Percentiles rank a stretch among this genome's conserved stretches.
Evolutionary conservation across 2,888 invertebrate genomes (phyloP).

Genomic region (Meliscaeva auricollis): DNA sequence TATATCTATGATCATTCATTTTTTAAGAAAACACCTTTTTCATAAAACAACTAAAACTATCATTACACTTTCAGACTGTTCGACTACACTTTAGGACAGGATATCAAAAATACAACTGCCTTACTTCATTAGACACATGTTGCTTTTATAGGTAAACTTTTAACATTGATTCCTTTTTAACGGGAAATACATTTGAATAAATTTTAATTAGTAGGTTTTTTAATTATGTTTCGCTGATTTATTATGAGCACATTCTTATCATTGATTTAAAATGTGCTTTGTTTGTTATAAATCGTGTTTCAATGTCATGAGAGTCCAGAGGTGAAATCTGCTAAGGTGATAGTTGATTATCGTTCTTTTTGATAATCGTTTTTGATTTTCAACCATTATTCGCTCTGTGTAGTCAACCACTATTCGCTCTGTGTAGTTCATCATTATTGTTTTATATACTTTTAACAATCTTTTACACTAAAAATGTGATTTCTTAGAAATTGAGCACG

Average conservation of each 20-base stretch:
- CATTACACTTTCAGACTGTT: conserved; percentile 44
- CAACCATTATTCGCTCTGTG: too few relatives aligned
- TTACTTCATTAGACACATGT: background rate
- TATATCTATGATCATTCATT: conserved; percentile 38
- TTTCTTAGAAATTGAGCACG: too few relatives aligned
- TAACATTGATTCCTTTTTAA: background rate
- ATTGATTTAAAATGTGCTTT: conserved; percentile 31
- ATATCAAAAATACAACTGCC: conserved; percentile 8
- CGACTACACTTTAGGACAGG: conserved; percentile 4
- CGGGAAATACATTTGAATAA: conserved; percentile 44
- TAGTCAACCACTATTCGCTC: too few relatives aligned
- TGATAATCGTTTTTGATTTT: too few relatives aligned
- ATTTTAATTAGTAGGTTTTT: conserved; percentile 47
- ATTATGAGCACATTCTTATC: conserved; percentile 30
- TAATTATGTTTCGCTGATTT: conserved; percentile 22
- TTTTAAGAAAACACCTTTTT: background rate
- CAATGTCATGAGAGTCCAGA: too few relatives aligned
- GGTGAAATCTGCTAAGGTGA: too few relatives aligned
- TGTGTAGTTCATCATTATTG: too few relatives aligned
- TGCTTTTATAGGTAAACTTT: conserved; percentile 54
- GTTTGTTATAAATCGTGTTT: background rate
- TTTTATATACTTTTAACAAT: too few relatives aligned
- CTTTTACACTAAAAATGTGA: too few relatives aligned
- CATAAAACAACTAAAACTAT: background rate
- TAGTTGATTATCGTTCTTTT: too few relatives aligned